Evolutionary conservation across 2,797 vertebrate genomes (phyloP).

Genomic region (Coregonus sp.): DNA sequence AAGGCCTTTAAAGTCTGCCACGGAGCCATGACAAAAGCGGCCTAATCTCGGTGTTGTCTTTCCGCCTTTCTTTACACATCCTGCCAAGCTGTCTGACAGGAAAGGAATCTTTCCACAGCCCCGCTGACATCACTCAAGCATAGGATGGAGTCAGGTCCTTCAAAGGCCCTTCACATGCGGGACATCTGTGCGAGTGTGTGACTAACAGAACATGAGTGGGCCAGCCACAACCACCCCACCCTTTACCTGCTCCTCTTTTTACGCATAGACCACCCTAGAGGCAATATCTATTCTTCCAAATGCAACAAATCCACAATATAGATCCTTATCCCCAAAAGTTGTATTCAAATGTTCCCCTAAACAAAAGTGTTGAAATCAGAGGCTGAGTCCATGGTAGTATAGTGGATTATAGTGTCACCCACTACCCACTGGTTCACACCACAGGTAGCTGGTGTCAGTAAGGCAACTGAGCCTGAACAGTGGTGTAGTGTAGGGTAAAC

Average conservation of each 20-base stretch:
- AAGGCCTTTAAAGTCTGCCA: constrained; percentile 82
- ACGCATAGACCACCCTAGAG: constrained; percentile 36
- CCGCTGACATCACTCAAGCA: constrained; percentile 69
- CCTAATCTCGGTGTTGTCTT: constrained; percentile 86
- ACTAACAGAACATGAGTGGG: constrained; percentile 2
- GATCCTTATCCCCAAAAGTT: constrained; percentile 59
- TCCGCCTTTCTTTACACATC: constrained; percentile 76
- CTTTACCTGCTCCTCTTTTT: constrained; percentile 41
- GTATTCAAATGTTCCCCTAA: constrained; percentile 37
- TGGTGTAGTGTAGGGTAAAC: no score
- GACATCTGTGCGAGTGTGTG: constrained; percentile 39
- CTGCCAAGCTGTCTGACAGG: constrained; percentile 74
- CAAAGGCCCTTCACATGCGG: constrained; percentile 62
- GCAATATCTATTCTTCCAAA: constrained; percentile 35
- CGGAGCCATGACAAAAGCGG: constrained; percentile 86
- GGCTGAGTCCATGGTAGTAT: background rate
- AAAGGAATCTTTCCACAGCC: constrained; percentile 74
- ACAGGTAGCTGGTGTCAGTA: background rate
- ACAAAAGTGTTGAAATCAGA: constrained; percentile 33
- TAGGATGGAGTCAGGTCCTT: constrained; percentile 58
- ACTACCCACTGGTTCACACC: constrained; percentile 24
- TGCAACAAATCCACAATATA: constrained; percentile 4
- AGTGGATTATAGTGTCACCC: constrained; percentile 43
- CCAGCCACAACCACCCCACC: background rate
- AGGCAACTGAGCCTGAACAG: background rate